Evolutionary conservation across 1,140 invertebrate species (phyloP).

Genomic region (Rhizoglyphus robini): DNA sequence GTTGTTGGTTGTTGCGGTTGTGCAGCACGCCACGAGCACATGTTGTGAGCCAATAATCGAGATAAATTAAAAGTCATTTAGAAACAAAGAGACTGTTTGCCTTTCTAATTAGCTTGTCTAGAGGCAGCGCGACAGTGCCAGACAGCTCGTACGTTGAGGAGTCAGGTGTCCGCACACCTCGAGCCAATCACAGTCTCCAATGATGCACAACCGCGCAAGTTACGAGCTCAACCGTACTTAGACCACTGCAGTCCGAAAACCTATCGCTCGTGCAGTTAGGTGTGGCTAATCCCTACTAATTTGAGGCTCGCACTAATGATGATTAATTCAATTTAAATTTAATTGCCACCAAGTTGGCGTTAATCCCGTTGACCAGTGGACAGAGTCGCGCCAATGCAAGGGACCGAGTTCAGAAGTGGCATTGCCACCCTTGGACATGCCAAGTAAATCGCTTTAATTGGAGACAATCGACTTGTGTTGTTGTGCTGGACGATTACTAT

Average conservation of each 20-base stretch:
- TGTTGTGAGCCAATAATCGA: neutral
- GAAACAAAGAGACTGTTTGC: slow-evolving; percentile 8
- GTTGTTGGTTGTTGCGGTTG: neutral
- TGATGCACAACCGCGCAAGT: neutral
- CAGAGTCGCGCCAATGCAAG: neutral
- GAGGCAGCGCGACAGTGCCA: neutral
- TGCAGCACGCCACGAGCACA: neutral
- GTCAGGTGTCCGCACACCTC: neutral
- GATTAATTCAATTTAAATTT: slow-evolving; percentile 14
- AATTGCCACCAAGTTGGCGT: neutral
- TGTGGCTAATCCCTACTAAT: neutral
- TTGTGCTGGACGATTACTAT: too few relatives aligned
- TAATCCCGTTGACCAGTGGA: slow-evolving; percentile 7
- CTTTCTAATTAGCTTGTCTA: slow-evolving; percentile 15
- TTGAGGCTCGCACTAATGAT: neutral
- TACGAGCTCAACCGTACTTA: neutral
- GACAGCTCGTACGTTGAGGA: neutral
- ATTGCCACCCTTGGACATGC: neutral
- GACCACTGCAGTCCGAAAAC: neutral
- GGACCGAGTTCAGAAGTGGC: too few relatives aligned
- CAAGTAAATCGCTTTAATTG: neutral
- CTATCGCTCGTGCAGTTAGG: neutral
- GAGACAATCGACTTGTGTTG: neutral
- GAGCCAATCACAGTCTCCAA: slow-evolving; percentile 10
- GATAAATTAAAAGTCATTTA: slow-evolving; percentile 13